Conservation (phyloP, 1,140 invertebrate genomes). For the Lasaia peninsularis region DNA sequence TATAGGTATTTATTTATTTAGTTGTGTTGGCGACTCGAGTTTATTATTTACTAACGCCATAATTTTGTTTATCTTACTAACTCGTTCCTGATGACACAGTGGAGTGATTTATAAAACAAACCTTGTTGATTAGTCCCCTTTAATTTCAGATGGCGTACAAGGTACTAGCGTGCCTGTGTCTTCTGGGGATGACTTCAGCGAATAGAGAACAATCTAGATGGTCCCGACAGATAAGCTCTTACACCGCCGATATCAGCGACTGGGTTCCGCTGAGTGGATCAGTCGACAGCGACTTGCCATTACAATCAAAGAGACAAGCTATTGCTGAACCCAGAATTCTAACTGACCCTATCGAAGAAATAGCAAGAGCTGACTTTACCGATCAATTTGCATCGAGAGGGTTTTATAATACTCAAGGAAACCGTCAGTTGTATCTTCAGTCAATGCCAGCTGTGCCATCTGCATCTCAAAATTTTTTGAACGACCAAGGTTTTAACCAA, state of each 20-base stretch:
- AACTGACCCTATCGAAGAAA: slow-evolving; percentile 70
- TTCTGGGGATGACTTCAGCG: slow-evolving; percentile 67
- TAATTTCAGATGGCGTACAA: slow-evolving; percentile 54
- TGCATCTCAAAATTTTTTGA: slow-evolving; percentile 58
- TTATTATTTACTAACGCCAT: no score
- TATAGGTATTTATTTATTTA: no score
- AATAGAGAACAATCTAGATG: slow-evolving; percentile 72
- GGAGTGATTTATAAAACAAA: no score
- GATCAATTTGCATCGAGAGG: slow-evolving; percentile 53
- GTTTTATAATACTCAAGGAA: slow-evolving; percentile 48
- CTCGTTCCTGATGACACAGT: no score
- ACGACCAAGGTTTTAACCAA: slow-evolving; percentile 63
- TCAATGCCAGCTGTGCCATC: slow-evolving; percentile 64
- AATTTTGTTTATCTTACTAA: no score
- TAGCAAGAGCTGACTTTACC: slow-evolving; percentile 53
- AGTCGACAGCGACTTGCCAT: slow-evolving; percentile 38
- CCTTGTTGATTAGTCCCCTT: not conserved
- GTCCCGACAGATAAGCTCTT: slow-evolving; percentile 73
- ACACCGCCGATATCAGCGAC: slow-evolving; percentile 65
- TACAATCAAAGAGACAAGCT: slow-evolving; percentile 59
- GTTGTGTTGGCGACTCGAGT: no score
- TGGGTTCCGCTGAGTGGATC: slow-evolving; percentile 60
- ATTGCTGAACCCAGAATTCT: slow-evolving; percentile 74
- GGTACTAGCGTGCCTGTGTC: slow-evolving; percentile 49
- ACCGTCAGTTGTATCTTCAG: slow-evolving; percentile 65